phyloP scores from a whole-genome alignment of 2,888 invertebrate genomes.

The Monochamus alternatus region DNA sequence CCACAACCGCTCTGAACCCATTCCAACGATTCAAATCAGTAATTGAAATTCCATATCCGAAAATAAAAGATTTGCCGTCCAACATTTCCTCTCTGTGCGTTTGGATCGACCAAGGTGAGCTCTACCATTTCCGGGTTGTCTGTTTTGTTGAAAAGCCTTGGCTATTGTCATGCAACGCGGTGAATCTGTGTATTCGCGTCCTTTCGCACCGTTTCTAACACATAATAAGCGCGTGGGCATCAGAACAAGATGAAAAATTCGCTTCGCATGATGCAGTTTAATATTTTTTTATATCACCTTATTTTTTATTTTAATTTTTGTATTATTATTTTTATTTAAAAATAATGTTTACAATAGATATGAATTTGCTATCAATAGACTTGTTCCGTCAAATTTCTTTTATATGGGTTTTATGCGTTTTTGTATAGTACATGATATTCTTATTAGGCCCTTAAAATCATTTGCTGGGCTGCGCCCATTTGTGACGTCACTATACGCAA shows the following conservation, averaged over 20 bases:
- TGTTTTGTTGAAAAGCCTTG: constrained; percentile 59
- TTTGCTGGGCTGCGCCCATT: too few relatives aligned
- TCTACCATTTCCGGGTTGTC: constrained; percentile 59
- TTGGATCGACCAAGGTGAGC: constrained; percentile 61
- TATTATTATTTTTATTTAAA: too few relatives aligned
- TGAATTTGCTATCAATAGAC: too few relatives aligned
- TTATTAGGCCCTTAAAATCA: too few relatives aligned
- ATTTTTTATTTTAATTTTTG: too few relatives aligned
- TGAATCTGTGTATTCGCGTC: constrained; percentile 37
- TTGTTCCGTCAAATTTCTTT: too few relatives aligned
- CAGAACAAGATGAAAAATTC: neutral
- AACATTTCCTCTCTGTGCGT: constrained; percentile 59
- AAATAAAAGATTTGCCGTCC: constrained; percentile 48
- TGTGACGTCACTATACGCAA: too few relatives aligned
- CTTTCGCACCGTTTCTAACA: constrained; percentile 24
- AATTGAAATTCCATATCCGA: constrained; percentile 51
- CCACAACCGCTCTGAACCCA: constrained; percentile 3
- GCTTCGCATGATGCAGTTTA: neutral
- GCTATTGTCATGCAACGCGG: constrained; percentile 57
- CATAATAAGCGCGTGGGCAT: neutral
- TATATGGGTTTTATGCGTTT: too few relatives aligned
- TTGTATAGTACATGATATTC: too few relatives aligned
- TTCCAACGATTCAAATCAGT: constrained; percentile 13
- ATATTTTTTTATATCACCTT: too few relatives aligned
- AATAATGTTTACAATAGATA: too few relatives aligned